Percentiles rank a stretch among this genome's conserved stretches.
phyloP scores from a whole-genome alignment of 37 sponge, comb jelly and placozoan species.

The Theonella swinhoei region DNA sequence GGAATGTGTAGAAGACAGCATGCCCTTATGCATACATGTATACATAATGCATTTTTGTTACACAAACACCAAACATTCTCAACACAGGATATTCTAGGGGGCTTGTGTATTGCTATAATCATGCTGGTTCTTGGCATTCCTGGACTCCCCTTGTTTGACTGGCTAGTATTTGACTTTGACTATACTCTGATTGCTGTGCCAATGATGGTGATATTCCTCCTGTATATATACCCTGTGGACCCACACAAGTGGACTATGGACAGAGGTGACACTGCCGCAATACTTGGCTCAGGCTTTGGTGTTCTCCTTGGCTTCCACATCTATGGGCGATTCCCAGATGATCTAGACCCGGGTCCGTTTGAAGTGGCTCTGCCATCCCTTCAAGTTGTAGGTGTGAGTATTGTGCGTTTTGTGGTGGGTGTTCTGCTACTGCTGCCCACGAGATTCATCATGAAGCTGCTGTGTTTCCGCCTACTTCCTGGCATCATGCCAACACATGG shows the following conservation, averaged over 20 bases:
- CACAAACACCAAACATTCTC: no score
- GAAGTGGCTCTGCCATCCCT: slow-evolving; percentile 40
- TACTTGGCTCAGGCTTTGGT: slow-evolving; percentile 67
- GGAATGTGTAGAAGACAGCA: no score
- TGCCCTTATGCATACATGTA: no score
- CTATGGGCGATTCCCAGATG: slow-evolving; percentile 62
- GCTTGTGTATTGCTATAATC: slow-evolving; percentile 61
- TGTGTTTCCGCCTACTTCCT: slow-evolving; percentile 84
- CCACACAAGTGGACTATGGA: slow-evolving; percentile 76
- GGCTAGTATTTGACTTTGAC: slow-evolving; percentile 34
- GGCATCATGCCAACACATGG: slow-evolving; percentile 83
- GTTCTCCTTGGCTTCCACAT: slow-evolving; percentile 30
- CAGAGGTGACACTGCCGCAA: slow-evolving; percentile 91
- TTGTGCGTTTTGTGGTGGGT: slow-evolving; percentile 80
- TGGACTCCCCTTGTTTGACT: slow-evolving; percentile 49
- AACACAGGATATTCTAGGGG: slow-evolving; percentile 74
- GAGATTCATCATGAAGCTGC: slow-evolving; percentile 81
- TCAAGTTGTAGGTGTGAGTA: slow-evolving; percentile 32
- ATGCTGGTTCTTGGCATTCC: slow-evolving; percentile 51
- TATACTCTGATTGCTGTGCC: slow-evolving; percentile 21
- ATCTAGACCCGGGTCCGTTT: slow-evolving; percentile 54
- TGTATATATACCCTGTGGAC: slow-evolving; percentile 86
- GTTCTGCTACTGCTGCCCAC: slow-evolving; percentile 73
- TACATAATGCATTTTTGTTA: no score
- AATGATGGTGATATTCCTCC: slow-evolving; percentile 42